Conservation (phyloP, 2,888 invertebrate species). For the Cephus sareptanus region DNA sequence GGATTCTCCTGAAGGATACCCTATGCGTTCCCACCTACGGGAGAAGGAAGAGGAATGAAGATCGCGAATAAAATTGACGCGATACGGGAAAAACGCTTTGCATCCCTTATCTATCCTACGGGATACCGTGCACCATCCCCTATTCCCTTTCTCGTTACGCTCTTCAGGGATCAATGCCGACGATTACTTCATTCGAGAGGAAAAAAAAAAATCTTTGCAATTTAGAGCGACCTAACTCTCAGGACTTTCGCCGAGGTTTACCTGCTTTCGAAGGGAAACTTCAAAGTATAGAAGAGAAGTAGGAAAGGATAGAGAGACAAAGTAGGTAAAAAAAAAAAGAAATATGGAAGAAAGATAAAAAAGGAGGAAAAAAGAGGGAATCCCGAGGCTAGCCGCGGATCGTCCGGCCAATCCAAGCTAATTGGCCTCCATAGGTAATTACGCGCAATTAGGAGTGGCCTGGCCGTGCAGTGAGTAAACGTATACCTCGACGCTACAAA, state of each 20-base stretch:
- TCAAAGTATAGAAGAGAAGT: neutral
- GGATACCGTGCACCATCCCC: neutral
- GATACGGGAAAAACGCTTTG: neutral
- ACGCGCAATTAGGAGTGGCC: constrained; percentile 63
- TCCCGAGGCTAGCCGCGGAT: constrained; percentile 40
- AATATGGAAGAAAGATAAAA: neutral
- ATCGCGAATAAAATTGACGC: constrained; percentile 1
- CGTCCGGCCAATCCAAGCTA: constrained; percentile 59
- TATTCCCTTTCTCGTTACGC: neutral
- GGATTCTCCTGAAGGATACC: neutral
- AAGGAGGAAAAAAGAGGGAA: constrained; percentile 21
- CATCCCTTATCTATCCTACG: neutral
- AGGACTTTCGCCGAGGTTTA: constrained; percentile 42
- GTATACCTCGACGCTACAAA: constrained; percentile 46
- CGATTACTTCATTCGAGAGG: neutral
- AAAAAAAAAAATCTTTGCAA: neutral
- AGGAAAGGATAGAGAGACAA: too few species aligned
- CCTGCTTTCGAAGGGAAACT: constrained; percentile 28
- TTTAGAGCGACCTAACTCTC: neutral
- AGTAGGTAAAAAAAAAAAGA: neutral
- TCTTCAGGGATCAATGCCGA: neutral
- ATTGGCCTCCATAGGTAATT: constrained; percentile 63
- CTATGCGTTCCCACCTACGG: neutral
- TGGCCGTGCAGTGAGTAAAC: constrained; percentile 45
- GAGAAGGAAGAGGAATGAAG: neutral